A percentile compares a stretch with the other conserved stretches of the same genome.
Conservation (phyloP, 2,113 vertebrate species). For the Tragelaphus scriptus region DNA sequence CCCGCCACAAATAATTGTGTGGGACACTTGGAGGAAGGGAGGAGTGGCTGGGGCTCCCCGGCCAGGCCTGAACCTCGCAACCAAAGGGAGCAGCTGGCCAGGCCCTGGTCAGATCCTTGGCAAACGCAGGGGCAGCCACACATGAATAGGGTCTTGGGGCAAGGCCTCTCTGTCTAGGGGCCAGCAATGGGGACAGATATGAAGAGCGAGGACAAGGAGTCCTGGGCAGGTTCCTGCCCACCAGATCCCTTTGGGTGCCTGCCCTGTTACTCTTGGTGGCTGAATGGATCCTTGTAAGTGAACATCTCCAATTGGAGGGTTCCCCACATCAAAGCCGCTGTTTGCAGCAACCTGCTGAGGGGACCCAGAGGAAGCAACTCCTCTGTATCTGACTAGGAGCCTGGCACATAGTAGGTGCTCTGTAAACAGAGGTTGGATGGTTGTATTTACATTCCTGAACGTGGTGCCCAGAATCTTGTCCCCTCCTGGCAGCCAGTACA, state of each 20-base stretch:
- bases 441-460: background rate
- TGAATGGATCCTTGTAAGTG: background rate
- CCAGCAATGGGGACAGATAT: background rate
- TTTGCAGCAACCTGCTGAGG: background rate
- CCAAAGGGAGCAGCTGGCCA: background rate
- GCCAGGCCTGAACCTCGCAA: background rate
- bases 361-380: background rate
- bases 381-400: background rate
- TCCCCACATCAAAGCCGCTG: background rate
- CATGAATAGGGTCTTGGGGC: background rate
- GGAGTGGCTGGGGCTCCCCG: background rate
- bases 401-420: background rate
- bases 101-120: background rate
- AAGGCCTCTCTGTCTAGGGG: background rate
- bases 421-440: background rate
- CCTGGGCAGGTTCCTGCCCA: background rate
- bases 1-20: background rate
- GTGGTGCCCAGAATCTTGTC: background rate
- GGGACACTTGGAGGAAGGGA: background rate
- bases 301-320: background rate
- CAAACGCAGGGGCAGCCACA: background rate
- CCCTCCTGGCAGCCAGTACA: background rate
- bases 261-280: background rate
- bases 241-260: background rate
- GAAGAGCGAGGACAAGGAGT: background rate